phyloP scores from a whole-genome alignment of 64 coral and sea anemone genomes.

The Platygyra sinensis region DNA sequence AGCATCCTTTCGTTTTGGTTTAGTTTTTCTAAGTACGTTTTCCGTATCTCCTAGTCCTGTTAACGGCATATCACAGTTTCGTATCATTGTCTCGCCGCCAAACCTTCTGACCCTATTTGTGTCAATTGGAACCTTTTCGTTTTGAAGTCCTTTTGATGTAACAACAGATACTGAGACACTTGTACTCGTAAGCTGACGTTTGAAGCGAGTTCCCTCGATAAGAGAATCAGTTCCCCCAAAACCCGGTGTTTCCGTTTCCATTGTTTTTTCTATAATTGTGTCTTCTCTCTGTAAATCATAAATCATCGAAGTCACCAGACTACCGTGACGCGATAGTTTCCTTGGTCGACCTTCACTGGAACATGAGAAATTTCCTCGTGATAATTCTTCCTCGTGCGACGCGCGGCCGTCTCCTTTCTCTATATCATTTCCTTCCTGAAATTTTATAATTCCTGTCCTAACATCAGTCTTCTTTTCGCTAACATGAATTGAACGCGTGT shows the following conservation, averaged over 20 bases:
- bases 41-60: background rate
- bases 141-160: background rate
- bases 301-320: constrained; percentile 30
- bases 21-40: background rate
- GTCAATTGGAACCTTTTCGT: background rate
- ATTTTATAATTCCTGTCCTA: background rate
- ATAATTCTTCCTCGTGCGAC: background rate
- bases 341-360: background rate
- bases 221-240: background rate
- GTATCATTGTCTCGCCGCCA: background rate
- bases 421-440: background rate
- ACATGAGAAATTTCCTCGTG: background rate
- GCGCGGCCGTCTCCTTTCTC: background rate
- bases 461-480: background rate
- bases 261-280: background rate
- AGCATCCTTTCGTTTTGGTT: background rate
- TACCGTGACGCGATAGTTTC: background rate
- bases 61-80: background rate
- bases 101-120: background rate
- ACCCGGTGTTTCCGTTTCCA: background rate
- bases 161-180: background rate
- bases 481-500: background rate
- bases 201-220: background rate
- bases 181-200: constrained; percentile 3
- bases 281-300: constrained; percentile 28